phyloP scores from a whole-genome alignment of 2,113 vertebrate genomes.

The Passer montanus region DNA sequence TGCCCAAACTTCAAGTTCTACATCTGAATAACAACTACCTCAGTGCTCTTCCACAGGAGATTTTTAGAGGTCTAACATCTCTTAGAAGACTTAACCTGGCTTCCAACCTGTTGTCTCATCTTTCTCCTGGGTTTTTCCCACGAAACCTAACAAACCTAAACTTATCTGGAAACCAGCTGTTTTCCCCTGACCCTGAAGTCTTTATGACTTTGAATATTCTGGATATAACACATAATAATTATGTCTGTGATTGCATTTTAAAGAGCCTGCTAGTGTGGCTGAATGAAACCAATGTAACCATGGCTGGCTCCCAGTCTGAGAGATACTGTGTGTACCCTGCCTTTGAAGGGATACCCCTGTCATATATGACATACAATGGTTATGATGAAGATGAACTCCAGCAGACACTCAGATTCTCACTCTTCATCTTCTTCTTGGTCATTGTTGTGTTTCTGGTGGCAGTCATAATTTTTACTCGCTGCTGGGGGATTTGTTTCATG shows the following conservation, averaged over 20 bases:
- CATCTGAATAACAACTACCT: slow-evolving; percentile 80
- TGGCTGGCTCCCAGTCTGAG: slow-evolving; percentile 51
- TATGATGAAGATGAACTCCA: slow-evolving; percentile 76
- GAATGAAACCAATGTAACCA: slow-evolving; percentile 74
- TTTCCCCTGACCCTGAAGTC: slow-evolving; percentile 75
- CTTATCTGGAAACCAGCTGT: slow-evolving; percentile 82
- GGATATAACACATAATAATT: slow-evolving; percentile 77
- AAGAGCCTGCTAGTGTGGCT: slow-evolving; percentile 78
- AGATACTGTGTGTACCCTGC: slow-evolving; percentile 75
- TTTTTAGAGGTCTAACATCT: slow-evolving; percentile 80
- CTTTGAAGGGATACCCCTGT: slow-evolving; percentile 52
- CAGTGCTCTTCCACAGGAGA: slow-evolving; percentile 73
- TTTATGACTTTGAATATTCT: slow-evolving; percentile 75
- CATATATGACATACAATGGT: background rate
- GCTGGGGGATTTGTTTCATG: slow-evolving; percentile 77
- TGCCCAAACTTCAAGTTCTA: slow-evolving; percentile 73
- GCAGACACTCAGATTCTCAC: slow-evolving; percentile 61
- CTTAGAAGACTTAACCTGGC: slow-evolving; percentile 78
- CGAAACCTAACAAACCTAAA: slow-evolving; percentile 72
- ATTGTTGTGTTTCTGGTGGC: background rate
- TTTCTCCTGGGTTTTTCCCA: slow-evolving; percentile 77
- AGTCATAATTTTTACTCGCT: slow-evolving; percentile 57
- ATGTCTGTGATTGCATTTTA: slow-evolving; percentile 83
- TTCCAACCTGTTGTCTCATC: slow-evolving; percentile 78
- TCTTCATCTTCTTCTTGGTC: slow-evolving; percentile 70